Evolutionary conservation across 2,797 vertebrate species (phyloP).

Genomic region (Cephalopachus bancanus): DNA sequence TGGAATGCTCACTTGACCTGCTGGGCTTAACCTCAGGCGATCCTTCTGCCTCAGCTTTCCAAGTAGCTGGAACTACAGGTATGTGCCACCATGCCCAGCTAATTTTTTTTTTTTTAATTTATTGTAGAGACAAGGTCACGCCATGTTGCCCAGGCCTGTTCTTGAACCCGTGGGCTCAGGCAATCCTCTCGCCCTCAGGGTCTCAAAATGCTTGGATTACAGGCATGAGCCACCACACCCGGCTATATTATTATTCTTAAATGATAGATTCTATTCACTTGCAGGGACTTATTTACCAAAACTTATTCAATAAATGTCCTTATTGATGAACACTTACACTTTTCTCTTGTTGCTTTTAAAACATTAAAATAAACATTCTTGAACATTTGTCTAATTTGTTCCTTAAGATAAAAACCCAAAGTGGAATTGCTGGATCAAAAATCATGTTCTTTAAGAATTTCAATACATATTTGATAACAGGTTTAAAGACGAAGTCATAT

Average conservation of each 20-base stretch:
- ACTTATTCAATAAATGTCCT: slow-evolving; percentile 55
- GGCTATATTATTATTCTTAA: slow-evolving; percentile 25
- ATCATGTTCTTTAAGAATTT: slow-evolving; percentile 49
- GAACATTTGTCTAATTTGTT: slow-evolving; percentile 38
- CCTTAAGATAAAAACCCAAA: slow-evolving; percentile 62
- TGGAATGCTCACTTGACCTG: no score
- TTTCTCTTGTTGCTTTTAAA: slow-evolving; percentile 60
- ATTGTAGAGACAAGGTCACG: no score
- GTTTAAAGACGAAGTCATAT: slow-evolving; percentile 36
- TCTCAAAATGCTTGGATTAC: no score
- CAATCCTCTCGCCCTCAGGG: no score
- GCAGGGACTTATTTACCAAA: not conserved
- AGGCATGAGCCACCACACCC: no score
- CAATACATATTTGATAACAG: slow-evolving; percentile 52
- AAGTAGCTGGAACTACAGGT: no score
- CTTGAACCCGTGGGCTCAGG: no score
- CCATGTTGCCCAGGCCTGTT: no score
- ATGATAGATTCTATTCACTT: slow-evolving; percentile 47
- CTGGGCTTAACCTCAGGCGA: no score
- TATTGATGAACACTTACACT: not conserved
- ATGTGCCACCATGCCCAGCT: no score
- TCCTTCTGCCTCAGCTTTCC: no score
- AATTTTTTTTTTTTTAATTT: no score
- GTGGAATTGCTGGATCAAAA: slow-evolving; percentile 59
- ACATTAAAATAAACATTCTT: slow-evolving; percentile 15